These are phyloP conservation scores for Caenorhabditis sp. DNA, from an alignment of 2,888 invertebrate species.

Conservation along the genomic window DNA sequence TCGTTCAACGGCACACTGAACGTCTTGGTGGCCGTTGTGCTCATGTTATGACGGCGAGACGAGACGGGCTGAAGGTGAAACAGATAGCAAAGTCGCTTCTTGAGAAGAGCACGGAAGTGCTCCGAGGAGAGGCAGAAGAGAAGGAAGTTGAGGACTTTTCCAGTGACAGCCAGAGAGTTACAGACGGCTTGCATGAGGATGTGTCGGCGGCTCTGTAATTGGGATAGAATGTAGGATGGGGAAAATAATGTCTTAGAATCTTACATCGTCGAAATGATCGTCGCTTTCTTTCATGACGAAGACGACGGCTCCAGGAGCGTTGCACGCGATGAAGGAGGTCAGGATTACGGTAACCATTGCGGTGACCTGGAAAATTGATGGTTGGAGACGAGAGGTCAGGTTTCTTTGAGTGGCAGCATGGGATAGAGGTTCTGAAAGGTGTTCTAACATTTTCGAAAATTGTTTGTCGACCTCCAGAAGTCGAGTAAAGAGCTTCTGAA, in stretches of 20 bases:
- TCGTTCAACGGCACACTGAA: slow-evolving; percentile 66
- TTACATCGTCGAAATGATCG: slow-evolving; percentile 53
- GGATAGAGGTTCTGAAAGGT: no score
- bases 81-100: slow-evolving; percentile 62
- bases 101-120: slow-evolving; percentile 73
- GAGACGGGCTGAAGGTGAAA: slow-evolving; percentile 36
- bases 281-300: slow-evolving; percentile 66
- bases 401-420: no score
- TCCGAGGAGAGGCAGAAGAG: slow-evolving; percentile 76
- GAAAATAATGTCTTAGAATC: slow-evolving; percentile 8
- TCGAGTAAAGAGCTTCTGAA: no score
- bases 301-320: slow-evolving; percentile 71
- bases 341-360: slow-evolving; percentile 75
- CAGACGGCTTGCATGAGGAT: slow-evolving; percentile 65
- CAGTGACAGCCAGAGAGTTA: slow-evolving; percentile 72
- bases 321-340: slow-evolving; percentile 73
- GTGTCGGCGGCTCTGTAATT: slow-evolving; percentile 61
- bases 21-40: slow-evolving; percentile 64
- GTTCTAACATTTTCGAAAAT: no score
- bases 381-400: no score
- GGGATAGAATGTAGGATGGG: not conserved
- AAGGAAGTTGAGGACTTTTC: slow-evolving; percentile 77
- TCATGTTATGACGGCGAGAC: slow-evolving; percentile 52
- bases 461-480: no score
- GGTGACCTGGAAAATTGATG: slow-evolving; percentile 66